phyloP scores from a whole-genome alignment of 2,797 vertebrate genomes.

The Podargus strigoides region DNA sequence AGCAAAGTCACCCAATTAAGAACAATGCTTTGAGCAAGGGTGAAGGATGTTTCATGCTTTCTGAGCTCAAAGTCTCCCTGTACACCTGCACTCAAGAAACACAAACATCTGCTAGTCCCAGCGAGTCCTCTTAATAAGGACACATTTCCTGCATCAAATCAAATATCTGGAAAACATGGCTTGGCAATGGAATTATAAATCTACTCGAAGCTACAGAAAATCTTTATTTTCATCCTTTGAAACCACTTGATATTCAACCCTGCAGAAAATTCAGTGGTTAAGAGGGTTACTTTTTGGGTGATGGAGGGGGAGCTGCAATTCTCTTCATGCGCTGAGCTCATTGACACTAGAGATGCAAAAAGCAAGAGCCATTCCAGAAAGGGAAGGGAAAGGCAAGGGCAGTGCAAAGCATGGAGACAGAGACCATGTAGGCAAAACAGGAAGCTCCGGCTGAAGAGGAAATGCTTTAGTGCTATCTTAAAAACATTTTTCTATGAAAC shows the following conservation, averaged over 20 bases:
- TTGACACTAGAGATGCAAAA: not conserved
- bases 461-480: not conserved
- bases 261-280: not conserved
- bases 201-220: not conserved
- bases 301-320: not conserved
- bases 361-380: not conserved
- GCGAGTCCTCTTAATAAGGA: not conserved
- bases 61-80: not conserved
- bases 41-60: not conserved
- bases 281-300: not conserved
- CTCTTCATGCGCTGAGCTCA: not conserved
- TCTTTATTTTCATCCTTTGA: not conserved
- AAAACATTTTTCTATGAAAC: not conserved
- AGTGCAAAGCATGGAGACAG: not conserved
- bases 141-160: not conserved
- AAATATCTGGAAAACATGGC: not conserved
- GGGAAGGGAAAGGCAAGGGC: constrained; percentile 28
- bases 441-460: constrained; percentile 41
- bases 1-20: not conserved
- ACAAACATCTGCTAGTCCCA: not conserved
- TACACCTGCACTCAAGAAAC: not conserved
- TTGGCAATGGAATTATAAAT: not conserved
- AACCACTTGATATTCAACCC: not conserved
- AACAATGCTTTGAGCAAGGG: not conserved
- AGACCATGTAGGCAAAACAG: constrained; percentile 44